Evolutionary conservation across 2,113 vertebrate species (phyloP).

Genomic region (Scolopax mira): DNA sequence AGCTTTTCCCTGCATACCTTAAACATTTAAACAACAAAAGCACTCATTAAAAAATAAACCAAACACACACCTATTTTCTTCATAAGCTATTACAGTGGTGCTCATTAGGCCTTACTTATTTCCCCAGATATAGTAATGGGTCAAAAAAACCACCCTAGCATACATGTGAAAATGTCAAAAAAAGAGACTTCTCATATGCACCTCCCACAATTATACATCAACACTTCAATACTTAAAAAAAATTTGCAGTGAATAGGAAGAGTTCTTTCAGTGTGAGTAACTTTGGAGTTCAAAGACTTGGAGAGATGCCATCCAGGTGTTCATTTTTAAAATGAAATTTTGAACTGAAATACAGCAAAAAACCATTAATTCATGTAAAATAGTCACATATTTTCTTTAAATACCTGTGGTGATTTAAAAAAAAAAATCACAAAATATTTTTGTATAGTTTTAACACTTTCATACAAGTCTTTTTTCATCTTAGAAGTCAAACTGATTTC

Average conservation of each 20-base stretch:
- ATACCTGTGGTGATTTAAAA: background rate
- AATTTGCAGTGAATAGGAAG: background rate
- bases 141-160: background rate
- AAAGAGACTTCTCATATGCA: background rate
- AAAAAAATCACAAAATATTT: background rate
- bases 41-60: accelerated
- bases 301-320: background rate
- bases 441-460: background rate
- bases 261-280: background rate
- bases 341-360: background rate
- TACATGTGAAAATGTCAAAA: background rate
- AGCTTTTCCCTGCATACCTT: background rate
- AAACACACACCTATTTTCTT: background rate
- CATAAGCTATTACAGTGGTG: background rate
- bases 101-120: background rate
- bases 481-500: background rate
- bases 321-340: background rate
- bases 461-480: background rate
- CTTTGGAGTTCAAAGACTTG: background rate
- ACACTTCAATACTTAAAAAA: background rate
- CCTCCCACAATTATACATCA: background rate
- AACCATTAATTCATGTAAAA: background rate
- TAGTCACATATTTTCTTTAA: background rate
- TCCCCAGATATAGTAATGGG: background rate
- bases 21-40: background rate